Evolutionary conservation across 2,797 vertebrate species (phyloP), one percentile per base, ranked within the genome.

Genomic region (Eulemur mongoz): DNA sequence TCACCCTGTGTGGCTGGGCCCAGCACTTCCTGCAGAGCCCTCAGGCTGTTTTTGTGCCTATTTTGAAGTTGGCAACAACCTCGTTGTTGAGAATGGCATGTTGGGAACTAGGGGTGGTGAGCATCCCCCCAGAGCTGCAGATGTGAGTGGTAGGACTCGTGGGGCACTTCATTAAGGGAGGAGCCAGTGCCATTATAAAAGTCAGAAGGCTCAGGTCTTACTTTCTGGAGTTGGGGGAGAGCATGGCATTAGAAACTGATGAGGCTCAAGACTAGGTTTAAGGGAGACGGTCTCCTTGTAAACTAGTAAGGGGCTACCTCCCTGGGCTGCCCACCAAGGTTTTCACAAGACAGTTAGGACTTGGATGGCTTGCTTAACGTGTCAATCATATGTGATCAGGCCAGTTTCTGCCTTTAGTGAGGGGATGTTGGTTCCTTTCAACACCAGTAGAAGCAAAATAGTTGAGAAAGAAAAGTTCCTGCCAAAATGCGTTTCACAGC

Each of bases 51-150:
- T 94, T 89, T 32, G 25, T 97, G 85, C 96, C 97, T 75, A 95
- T 98, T 67, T 63, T 52, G 10, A 92, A 92, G 50, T 83, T 98
- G 91, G 72, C 97, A 91, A 73, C 38, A 2, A 82, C 94, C 73
- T 92, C 91, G 32, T 93, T 98, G 20, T 84, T 97, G 50, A 97
- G 96, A 96, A 95, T 98, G 79, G 98, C 97, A 96, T 98, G 98
- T 92, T 97, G 98, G 94, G 94, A 97, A 50, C 97, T 98, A 65
- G 97, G 97, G 35, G 97, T 97, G 52, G 94, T 98, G 65, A 97
- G 96, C 87, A 98, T 98, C 82, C 97, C 97, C 65, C 97, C 92
- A 82, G 97, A 98, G 72, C 85, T 98, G 78, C 95, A 98, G 96
- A 96, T 69, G 97, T 97, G 96, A 96, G 96, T 97, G 94, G 65